Percentiles rank a stretch among this genome's conserved stretches.
These are phyloP conservation scores for Enteromius trimaculatus DNA, from an alignment of 2,797 vertebrate species.

Conservation along the genomic window DNA sequence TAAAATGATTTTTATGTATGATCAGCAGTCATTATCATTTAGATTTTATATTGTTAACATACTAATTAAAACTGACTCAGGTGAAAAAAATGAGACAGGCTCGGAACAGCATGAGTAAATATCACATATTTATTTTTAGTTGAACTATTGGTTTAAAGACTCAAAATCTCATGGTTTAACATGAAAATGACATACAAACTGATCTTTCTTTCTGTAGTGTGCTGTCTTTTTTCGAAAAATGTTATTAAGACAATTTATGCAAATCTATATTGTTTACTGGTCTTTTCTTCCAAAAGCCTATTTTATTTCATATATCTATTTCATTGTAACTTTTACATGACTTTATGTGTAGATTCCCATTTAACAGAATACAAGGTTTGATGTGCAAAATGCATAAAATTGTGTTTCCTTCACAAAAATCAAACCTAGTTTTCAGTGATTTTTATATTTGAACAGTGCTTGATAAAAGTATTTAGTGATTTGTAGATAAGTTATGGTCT, in stretches of 20 bases:
- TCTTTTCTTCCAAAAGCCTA: too few species aligned
- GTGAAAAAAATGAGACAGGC: neutral
- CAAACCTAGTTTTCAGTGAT: neutral
- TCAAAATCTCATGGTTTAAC: neutral
- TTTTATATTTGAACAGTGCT: neutral
- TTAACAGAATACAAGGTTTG: neutral
- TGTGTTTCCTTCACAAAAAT: neutral
- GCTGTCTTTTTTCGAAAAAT: neutral
- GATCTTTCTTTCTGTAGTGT: neutral
- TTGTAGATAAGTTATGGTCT: neutral
- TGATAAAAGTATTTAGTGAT: neutral
- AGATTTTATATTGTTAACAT: neutral
- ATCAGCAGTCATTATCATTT: neutral
- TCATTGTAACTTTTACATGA: neutral
- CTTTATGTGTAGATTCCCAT: neutral
- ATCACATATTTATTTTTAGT: neutral
- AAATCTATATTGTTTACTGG: too few species aligned
- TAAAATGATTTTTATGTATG: neutral
- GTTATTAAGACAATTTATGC: neutral
- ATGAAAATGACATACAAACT: neutral
- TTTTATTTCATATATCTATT: too few species aligned
- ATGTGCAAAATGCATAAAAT: neutral
- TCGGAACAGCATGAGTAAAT: neutral
- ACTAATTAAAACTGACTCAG: neutral
- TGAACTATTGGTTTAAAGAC: neutral